Evolutionary conservation across 1,140 invertebrate genomes (phyloP).

Genomic region (Bombyx mandarina): DNA sequence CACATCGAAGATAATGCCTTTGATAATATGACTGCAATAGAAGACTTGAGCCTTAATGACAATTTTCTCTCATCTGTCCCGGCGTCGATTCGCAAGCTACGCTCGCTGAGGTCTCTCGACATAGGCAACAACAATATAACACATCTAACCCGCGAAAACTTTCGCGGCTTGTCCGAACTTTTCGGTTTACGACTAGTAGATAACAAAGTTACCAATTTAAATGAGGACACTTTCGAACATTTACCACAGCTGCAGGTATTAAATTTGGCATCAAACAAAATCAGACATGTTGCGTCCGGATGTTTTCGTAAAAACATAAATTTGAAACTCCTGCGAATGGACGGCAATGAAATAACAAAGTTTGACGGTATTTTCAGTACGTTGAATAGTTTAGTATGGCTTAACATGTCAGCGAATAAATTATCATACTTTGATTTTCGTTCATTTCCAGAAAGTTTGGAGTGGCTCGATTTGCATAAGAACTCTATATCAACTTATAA

Average conservation of each 20-base stretch:
- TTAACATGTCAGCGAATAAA: conserved; percentile 80
- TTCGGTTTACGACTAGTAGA: conserved; percentile 77
- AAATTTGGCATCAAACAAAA: conserved; percentile 79
- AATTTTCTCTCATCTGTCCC: conserved; percentile 84
- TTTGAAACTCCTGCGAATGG: conserved; percentile 77
- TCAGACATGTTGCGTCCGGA: conserved; percentile 75
- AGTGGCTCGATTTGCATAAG: conserved; percentile 80
- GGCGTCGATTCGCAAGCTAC: conserved; percentile 76
- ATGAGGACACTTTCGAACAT: conserved; percentile 77
- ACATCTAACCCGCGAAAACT: conserved; percentile 73
- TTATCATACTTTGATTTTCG: conserved; percentile 78
- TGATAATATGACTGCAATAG: conserved; percentile 83
- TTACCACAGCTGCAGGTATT: conserved; percentile 77
- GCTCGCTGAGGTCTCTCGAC: conserved; percentile 82
- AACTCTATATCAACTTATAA: conserved; percentile 73
- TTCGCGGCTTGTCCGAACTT: conserved; percentile 75
- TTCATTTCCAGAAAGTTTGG: conserved; percentile 76
- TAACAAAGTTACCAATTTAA: conserved; percentile 78
- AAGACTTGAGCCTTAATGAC: conserved; percentile 83
- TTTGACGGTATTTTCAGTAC: conserved; percentile 78
- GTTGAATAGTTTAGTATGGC: conserved; percentile 77
- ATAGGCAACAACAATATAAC: conserved; percentile 84
- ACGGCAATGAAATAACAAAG: conserved; percentile 77
- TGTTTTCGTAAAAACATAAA: conserved; percentile 77
- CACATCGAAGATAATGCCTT: conserved; percentile 81